Conservation (phyloP, 2,888 invertebrate genomes). For the Crepidodera aurea region DNA sequence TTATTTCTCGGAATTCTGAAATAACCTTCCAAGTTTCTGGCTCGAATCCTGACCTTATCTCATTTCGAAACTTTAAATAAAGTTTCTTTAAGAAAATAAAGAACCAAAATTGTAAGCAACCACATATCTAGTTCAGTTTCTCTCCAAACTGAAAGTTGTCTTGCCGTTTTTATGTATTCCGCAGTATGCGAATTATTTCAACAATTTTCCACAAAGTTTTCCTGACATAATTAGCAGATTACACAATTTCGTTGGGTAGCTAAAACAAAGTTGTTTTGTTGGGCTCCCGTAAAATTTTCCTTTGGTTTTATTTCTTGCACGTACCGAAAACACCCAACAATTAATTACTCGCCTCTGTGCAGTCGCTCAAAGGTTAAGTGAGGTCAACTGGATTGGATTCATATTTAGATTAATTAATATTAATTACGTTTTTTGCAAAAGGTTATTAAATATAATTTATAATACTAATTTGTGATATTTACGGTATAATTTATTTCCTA, state of each 20-base stretch:
- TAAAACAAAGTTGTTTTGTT: constrained; percentile 10
- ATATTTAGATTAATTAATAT: not conserved
- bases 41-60: not conserved
- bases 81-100: constrained; percentile 1
- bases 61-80: constrained; percentile 2
- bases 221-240: constrained; percentile 9
- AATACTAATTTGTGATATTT: too few relatives aligned
- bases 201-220: constrained; percentile 6
- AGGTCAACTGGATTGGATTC: not conserved
- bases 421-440: too few relatives aligned
- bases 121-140: not conserved
- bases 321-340: not conserved
- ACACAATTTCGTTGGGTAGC: not conserved
- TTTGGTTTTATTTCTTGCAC: constrained; percentile 12
- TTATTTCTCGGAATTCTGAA: not conserved
- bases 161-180: not conserved
- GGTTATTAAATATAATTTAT: too few relatives aligned
- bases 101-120: not conserved
- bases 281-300: not conserved
- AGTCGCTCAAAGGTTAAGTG: not conserved
- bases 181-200: constrained; percentile 1
- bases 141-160: not conserved
- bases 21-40: not conserved
- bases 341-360: constrained; percentile 9
- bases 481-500: too few relatives aligned